Evolutionary conservation across 2,888 invertebrate species (phyloP).

Genomic region (Lamellibrachia columna): DNA sequence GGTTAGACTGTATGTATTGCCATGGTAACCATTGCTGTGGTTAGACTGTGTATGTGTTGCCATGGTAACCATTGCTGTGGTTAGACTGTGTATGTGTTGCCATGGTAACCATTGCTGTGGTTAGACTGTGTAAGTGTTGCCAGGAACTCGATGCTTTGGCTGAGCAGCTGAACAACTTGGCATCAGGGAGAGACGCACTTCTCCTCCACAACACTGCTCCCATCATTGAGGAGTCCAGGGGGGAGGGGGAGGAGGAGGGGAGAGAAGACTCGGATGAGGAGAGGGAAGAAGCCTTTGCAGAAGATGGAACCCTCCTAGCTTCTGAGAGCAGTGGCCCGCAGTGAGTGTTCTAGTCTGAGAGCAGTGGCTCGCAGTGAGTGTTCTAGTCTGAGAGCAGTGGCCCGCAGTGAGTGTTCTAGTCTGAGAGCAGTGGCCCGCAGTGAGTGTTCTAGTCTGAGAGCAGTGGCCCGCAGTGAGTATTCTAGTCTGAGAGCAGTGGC

Average conservation of each 20-base stretch:
- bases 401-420: too few species aligned
- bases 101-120: constrained; percentile 41
- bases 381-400: too few species aligned
- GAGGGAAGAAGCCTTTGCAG: constrained; percentile 64
- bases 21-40: background rate
- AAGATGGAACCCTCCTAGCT: constrained; percentile 93
- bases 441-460: too few species aligned
- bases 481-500: too few species aligned
- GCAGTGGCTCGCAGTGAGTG: too few species aligned
- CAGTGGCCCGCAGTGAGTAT: too few species aligned
- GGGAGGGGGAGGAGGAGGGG: constrained; percentile 33
- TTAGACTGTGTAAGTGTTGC: constrained; percentile 22
- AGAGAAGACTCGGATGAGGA: constrained; percentile 57
- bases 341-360: too few species aligned
- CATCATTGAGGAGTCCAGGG: background rate
- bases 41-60: background rate
- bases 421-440: too few species aligned
- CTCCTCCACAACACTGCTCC: background rate
- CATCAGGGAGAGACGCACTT: constrained; percentile 55
- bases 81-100: constrained; percentile 22
- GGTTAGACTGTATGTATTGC: constrained; percentile 6
- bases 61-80: constrained; percentile 17
- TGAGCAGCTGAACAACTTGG: constrained; percentile 93
- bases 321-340: constrained; percentile 72
- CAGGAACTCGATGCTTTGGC: constrained; percentile 97